Evolutionary conservation across 2,797 vertebrate species (phyloP).

Genomic region (Karalla daura): DNA sequence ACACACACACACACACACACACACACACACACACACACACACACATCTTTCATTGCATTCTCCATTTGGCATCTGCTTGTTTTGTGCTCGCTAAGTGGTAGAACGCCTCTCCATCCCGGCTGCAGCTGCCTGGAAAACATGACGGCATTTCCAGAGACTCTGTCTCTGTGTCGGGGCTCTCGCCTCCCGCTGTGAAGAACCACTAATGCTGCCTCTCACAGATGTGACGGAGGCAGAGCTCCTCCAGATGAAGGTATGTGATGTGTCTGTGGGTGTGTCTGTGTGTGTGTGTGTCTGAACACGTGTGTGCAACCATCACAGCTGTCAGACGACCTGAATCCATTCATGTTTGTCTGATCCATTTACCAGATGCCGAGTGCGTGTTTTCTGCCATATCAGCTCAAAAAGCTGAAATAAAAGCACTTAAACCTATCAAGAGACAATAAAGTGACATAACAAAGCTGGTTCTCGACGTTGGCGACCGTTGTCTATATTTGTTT

Average conservation of each 20-base stretch:
- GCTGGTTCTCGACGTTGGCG: too few relatives aligned
- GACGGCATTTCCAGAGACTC: slow-evolving; percentile 56
- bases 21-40: slow-evolving; percentile 21
- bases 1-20: slow-evolving; percentile 16
- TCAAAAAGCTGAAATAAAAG: slow-evolving; percentile 31
- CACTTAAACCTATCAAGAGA: too few relatives aligned
- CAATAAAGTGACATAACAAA: too few relatives aligned
- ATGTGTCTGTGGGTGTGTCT: not conserved
- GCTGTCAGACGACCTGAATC: slow-evolving; percentile 56
- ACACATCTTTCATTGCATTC: slow-evolving; percentile 12
- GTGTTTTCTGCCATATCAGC: slow-evolving; percentile 26
- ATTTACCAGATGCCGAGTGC: slow-evolving; percentile 50
- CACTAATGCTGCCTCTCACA: slow-evolving; percentile 55
- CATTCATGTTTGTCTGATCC: slow-evolving; percentile 69
- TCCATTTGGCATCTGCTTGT: slow-evolving; percentile 58
- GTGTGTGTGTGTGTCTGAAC: not conserved
- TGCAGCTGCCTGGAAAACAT: slow-evolving; percentile 75
- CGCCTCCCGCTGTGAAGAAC: slow-evolving; percentile 57
- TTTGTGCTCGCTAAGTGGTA: slow-evolving; percentile 33
- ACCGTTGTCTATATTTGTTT: too few relatives aligned
- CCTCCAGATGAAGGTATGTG: slow-evolving; percentile 17
- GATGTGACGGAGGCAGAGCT: slow-evolving; percentile 49
- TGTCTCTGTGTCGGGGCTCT: slow-evolving; percentile 48
- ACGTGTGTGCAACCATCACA: slow-evolving; percentile 46
- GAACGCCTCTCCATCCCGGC: slow-evolving; percentile 22